These are phyloP conservation scores for Erannis defoliaria DNA, from an alignment of 2,888 invertebrate species.

Conservation along the genomic window DNA sequence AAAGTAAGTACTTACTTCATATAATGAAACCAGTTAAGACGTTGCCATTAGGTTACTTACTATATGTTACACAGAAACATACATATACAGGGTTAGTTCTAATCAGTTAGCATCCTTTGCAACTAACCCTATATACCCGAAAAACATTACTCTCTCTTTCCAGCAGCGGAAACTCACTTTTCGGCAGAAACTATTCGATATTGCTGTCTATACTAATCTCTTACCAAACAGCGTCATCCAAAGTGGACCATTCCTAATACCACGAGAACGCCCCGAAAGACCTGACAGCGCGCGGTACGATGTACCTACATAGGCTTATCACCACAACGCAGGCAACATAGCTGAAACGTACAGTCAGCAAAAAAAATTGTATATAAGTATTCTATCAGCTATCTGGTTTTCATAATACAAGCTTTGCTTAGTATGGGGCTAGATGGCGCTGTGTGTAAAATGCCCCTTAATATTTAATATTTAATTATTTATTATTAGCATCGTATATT, in stretches of 20 bases:
- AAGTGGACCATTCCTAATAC: not conserved
- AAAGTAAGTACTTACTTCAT: too few relatives aligned
- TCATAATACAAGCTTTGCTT: too few relatives aligned
- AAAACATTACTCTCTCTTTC: not conserved
- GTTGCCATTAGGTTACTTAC: too few relatives aligned
- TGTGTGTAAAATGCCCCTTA: too few relatives aligned
- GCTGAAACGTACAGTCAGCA: slow-evolving; percentile 1
- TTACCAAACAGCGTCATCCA: slow-evolving; percentile 8
- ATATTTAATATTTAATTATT: too few relatives aligned
- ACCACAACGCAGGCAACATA: slow-evolving; percentile 25
- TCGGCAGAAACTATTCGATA: not conserved
- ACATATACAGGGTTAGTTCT: too few relatives aligned
- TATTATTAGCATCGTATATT: too few relatives aligned
- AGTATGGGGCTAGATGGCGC: too few relatives aligned
- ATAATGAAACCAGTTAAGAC: too few relatives aligned
- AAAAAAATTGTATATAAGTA: not conserved
- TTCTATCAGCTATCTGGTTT: not conserved
- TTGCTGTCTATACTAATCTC: not conserved
- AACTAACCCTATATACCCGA: too few relatives aligned
- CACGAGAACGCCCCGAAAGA: slow-evolving; percentile 1
- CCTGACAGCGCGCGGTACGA: slow-evolving; percentile 4
- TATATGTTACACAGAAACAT: too few relatives aligned
- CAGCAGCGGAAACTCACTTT: not conserved
- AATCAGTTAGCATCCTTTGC: too few relatives aligned
- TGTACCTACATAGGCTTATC: slow-evolving; percentile 27